A percentile compares a stretch with the other conserved stretches of the same genome.
Conservation (phyloP, 2,113 vertebrate species). For the Deroptyus accipitrinus region DNA sequence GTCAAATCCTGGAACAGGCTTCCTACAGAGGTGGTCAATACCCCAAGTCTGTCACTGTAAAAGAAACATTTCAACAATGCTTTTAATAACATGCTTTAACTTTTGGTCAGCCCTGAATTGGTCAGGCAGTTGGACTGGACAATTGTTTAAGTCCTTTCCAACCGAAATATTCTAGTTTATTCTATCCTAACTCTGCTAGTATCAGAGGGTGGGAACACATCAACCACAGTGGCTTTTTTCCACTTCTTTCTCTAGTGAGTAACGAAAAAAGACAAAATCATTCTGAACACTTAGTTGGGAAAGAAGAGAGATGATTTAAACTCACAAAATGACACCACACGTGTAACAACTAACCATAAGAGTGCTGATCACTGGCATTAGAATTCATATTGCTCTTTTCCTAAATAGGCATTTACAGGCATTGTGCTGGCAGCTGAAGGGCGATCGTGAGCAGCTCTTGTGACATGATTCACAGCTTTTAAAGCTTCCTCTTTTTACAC, state of each 20-base stretch:
- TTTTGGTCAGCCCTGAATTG: background rate
- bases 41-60: background rate
- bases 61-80: background rate
- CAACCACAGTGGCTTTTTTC: background rate
- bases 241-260: background rate
- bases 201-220: background rate
- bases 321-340: background rate
- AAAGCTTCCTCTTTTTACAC: slow-evolving; percentile 46
- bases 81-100: background rate
- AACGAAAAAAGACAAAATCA: background rate
- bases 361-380: slow-evolving; percentile 55
- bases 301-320: slow-evolving; percentile 49
- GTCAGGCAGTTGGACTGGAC: background rate
- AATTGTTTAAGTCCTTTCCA: background rate
- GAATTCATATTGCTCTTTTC: slow-evolving; percentile 71
- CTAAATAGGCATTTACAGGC: slow-evolving; percentile 73
- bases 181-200: background rate
- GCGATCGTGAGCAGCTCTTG: slow-evolving; percentile 70
- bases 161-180: background rate
- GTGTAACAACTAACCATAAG: slow-evolving; percentile 54
- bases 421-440: slow-evolving; percentile 72
- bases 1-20: background rate
- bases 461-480: slow-evolving; percentile 59
- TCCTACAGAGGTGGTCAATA: background rate
- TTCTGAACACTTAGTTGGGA: background rate